phyloP scores from a whole-genome alignment of 1,140 invertebrate genomes.

The Drosophila aff. region DNA sequence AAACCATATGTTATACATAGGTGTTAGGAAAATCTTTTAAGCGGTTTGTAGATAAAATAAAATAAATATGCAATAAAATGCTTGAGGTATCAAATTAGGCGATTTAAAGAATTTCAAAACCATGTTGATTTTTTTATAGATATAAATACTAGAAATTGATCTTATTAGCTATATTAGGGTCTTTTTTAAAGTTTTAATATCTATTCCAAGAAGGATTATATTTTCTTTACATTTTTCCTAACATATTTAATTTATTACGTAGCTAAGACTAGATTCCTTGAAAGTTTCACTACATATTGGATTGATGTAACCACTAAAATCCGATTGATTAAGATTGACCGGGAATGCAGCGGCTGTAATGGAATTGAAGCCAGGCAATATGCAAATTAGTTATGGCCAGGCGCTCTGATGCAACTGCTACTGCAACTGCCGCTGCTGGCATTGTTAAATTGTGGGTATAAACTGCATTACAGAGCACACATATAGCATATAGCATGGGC shows the following conservation, averaged over 20 bases:
- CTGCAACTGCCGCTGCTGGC: constrained; percentile 55
- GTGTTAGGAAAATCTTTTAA: too few species aligned
- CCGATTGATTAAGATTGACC: constrained; percentile 62
- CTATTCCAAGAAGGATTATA: too few species aligned
- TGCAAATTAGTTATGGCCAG: constrained; percentile 69
- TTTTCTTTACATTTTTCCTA: too few species aligned
- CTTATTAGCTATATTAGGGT: too few species aligned
- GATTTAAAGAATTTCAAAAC: too few species aligned
- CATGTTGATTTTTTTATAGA: too few species aligned
- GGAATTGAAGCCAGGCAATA: constrained; percentile 70
- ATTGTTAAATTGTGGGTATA: constrained; percentile 77
- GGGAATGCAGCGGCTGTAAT: constrained; percentile 37
- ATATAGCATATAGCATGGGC: not conserved
- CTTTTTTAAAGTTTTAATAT: too few species aligned
- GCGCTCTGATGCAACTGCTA: constrained; percentile 40
- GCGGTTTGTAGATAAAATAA: too few species aligned
- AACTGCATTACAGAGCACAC: constrained; percentile 60
- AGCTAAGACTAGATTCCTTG: not conserved
- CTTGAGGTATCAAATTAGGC: too few species aligned
- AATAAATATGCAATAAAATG: too few species aligned
- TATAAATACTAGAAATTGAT: too few species aligned
- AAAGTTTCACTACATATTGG: constrained; percentile 1
- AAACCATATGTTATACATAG: too few species aligned
- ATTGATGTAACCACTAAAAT: constrained; percentile 52
- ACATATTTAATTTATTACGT: not conserved